Percentiles rank a stretch among this genome's conserved stretches.
phyloP scores from a whole-genome alignment of 2,888 invertebrate species.

The Notodonta ziczac region DNA sequence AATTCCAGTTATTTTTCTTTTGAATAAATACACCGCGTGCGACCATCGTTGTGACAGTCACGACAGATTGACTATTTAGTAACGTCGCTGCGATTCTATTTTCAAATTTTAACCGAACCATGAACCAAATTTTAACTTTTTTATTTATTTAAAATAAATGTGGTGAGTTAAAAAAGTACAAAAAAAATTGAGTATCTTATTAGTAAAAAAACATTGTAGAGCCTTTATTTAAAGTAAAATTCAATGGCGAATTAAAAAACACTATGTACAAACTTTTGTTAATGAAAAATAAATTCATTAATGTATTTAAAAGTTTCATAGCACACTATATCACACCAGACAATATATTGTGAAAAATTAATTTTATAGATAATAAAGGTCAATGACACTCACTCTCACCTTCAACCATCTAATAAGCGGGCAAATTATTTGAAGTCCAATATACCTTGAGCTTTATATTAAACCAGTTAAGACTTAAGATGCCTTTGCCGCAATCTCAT shows the following conservation, averaged over 20 bases:
- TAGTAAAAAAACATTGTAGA: too few relatives aligned
- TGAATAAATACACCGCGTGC: slow-evolving; percentile 16
- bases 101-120: slow-evolving; percentile 7
- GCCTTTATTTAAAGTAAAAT: too few relatives aligned
- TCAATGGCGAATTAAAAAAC: too few relatives aligned
- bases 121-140: neutral
- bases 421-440: slow-evolving; percentile 25
- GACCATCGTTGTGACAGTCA: slow-evolving; percentile 15
- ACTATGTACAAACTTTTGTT: too few relatives aligned
- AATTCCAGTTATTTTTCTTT: slow-evolving; percentile 9
- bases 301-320: too few relatives aligned
- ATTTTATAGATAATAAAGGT: neutral
- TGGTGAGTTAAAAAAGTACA: too few relatives aligned
- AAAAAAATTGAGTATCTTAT: too few relatives aligned
- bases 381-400: neutral
- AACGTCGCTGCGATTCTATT: slow-evolving; percentile 21
- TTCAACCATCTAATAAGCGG: slow-evolving; percentile 3
- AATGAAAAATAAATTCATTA: too few relatives aligned
- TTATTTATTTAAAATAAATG: too few relatives aligned
- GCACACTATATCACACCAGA: too few relatives aligned
- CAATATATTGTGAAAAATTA: slow-evolving; percentile 3
- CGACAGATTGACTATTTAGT: slow-evolving; percentile 21
- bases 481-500: neutral
- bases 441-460: slow-evolving; percentile 32
- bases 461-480: slow-evolving; percentile 14